Percentiles rank a stretch among this genome's conserved stretches.
Conservation (phyloP, 1,140 invertebrate genomes). For the Lysiphlebus fabarum region DNA sequence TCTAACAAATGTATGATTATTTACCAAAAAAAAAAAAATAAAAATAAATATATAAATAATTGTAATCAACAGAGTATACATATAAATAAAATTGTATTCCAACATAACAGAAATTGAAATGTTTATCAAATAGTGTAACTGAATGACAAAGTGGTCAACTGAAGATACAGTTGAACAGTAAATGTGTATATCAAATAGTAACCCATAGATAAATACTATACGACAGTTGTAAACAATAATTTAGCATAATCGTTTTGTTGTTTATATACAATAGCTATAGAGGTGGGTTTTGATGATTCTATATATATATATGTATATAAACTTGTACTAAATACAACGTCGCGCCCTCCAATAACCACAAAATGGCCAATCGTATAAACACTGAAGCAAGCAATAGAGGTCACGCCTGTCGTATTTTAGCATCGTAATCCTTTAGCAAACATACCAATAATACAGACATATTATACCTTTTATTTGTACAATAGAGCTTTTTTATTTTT, state of each 20-base stretch:
- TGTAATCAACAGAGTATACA: too few species aligned
- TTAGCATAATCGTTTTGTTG: constrained; percentile 31
- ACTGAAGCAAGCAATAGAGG: constrained; percentile 24
- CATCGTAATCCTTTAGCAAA: constrained; percentile 43
- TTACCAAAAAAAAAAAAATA: too few species aligned
- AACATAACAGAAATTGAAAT: too few species aligned
- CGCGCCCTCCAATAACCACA: constrained; percentile 30
- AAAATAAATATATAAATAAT: too few species aligned
- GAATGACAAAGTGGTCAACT: background rate
- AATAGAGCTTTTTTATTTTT: too few species aligned
- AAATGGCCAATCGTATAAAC: constrained; percentile 32
- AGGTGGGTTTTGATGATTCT: constrained; percentile 1
- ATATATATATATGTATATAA: background rate
- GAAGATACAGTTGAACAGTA: constrained; percentile 18
- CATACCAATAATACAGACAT: constrained; percentile 44
- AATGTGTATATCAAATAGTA: constrained; percentile 1
- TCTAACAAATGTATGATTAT: too few species aligned
- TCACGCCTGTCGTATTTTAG: constrained; percentile 38
- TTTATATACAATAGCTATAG: background rate
- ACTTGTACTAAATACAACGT: background rate
- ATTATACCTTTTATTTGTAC: constrained; percentile 6
- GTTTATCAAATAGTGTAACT: too few species aligned
- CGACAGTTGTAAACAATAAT: constrained; percentile 29
- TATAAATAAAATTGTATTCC: too few species aligned
- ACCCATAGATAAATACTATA: constrained; percentile 25